A percentile compares a stretch with the other conserved stretches of the same genome.
These are phyloP conservation scores for Drepana falcataria DNA, from an alignment of 2,888 invertebrate genomes.

Conservation along the genomic window DNA sequence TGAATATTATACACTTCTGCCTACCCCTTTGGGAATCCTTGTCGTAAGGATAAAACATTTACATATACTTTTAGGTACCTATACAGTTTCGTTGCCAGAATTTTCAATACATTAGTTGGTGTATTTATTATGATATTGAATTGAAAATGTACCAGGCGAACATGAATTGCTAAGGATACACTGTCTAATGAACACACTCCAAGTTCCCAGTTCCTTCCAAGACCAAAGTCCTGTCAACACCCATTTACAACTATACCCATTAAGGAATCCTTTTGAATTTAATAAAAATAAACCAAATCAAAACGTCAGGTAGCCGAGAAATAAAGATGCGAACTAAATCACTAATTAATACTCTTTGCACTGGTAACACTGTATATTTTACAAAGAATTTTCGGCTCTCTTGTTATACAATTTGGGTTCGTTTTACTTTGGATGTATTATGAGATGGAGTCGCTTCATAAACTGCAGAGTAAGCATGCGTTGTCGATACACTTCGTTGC, in stretches of 20 bases:
- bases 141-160: too few species aligned
- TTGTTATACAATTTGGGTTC: not conserved
- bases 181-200: too few species aligned
- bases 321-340: constrained; percentile 39
- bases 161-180: too few species aligned
- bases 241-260: constrained; percentile 25
- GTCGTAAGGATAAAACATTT: too few species aligned
- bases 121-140: too few species aligned
- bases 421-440: not conserved
- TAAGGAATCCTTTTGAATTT: constrained; percentile 19
- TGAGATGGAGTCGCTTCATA: constrained; percentile 5
- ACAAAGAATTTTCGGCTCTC: not conserved
- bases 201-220: too few species aligned
- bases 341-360: constrained; percentile 41
- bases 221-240: constrained; percentile 17
- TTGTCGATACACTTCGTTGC: constrained; percentile 8
- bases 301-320: constrained; percentile 39
- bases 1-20: too few species aligned
- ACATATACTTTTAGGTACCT: too few species aligned
- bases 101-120: too few species aligned
- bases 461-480: constrained; percentile 24
- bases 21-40: too few species aligned
- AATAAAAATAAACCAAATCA: constrained; percentile 25
- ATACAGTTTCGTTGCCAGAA: too few species aligned
- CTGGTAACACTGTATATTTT: constrained; percentile 4